Conservation (phyloP, 2,888 invertebrate species). For the Nephrotoma guestfalica region DNA sequence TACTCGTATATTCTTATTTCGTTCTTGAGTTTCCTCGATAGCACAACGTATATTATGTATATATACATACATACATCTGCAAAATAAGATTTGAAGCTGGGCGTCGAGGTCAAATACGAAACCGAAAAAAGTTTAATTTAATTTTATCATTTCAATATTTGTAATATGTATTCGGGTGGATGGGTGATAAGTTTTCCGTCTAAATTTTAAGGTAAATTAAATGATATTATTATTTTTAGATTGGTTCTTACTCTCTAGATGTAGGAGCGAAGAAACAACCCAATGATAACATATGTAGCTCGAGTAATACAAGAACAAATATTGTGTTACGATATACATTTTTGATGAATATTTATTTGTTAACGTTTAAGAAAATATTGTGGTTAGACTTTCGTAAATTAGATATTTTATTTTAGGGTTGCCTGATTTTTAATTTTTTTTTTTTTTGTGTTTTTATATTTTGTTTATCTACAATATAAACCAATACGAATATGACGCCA, state of each 20-base stretch:
- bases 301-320: background rate
- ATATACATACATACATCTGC: background rate
- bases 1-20: background rate
- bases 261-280: too few relatives aligned
- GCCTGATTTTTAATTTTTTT: background rate
- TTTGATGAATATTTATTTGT: background rate
- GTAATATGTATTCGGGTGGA: background rate
- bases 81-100: background rate
- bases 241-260: background rate
- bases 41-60: too few relatives aligned
- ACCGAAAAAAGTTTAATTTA: background rate
- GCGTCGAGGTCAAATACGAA: background rate
- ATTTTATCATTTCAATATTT: background rate
- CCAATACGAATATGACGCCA: too few relatives aligned
- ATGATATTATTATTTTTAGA: background rate
- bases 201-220: background rate
- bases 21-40: background rate
- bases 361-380: background rate
- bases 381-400: background rate
- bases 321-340: background rate
- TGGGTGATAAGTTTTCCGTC: background rate
- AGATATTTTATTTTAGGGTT: background rate
- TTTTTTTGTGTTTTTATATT: background rate
- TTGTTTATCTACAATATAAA: too few relatives aligned
- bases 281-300: too few relatives aligned